phyloP scores from a whole-genome alignment of 2,113 vertebrate genomes.

The Terrapene triunguis region DNA sequence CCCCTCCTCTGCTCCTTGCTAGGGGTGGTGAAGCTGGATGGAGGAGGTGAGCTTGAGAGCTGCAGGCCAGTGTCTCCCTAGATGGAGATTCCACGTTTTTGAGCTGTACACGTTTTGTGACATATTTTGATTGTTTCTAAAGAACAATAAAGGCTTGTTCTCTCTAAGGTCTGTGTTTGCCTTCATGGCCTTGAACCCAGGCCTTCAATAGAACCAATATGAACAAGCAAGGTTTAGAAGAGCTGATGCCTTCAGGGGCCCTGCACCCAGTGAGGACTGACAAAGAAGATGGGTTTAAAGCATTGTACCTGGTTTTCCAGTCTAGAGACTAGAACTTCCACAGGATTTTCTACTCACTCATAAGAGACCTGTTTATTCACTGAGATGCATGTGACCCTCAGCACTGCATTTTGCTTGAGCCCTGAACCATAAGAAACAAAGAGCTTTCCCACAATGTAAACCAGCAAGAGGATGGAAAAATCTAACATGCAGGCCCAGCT shows the following conservation, averaged over 20 bases:
- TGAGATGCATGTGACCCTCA: background rate
- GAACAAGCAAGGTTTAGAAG: background rate
- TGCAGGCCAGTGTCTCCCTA: slow-evolving; percentile 60
- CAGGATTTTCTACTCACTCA: background rate
- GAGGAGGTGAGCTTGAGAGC: slow-evolving; percentile 66
- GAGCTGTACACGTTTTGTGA: slow-evolving; percentile 75
- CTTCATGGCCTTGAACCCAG: background rate
- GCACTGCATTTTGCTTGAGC: background rate
- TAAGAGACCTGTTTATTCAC: background rate
- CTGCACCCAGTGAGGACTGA: background rate
- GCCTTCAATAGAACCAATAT: background rate
- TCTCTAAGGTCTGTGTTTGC: background rate
- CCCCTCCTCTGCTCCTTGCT: background rate
- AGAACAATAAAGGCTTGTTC: background rate
- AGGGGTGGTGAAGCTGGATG: slow-evolving; percentile 60
- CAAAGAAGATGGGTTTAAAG: background rate
- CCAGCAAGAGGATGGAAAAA: background rate
- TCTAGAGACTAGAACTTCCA: background rate
- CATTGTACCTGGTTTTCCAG: background rate
- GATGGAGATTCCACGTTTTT: slow-evolving; percentile 67
- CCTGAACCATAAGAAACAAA: background rate
- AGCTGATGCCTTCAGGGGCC: background rate
- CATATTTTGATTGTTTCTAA: background rate
- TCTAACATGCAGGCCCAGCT: background rate
- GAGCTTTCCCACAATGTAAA: fast-evolving